These are phyloP conservation scores for Neodon shergylaensis DNA, from an alignment of 2,113 vertebrate species.

Conservation along the genomic window DNA sequence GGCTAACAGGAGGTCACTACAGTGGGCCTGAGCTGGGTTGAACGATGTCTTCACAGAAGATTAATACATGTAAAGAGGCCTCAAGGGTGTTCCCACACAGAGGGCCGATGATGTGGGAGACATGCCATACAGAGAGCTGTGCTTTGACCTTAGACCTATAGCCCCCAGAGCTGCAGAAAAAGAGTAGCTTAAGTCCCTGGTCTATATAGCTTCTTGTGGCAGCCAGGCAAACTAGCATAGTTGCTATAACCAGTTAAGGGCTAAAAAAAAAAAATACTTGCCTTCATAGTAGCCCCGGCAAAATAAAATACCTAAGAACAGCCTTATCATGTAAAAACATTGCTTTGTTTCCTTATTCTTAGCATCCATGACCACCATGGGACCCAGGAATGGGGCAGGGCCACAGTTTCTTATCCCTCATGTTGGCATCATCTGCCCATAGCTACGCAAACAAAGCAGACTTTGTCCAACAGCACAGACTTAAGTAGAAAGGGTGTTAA, in stretches of 20 bases:
- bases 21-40: background rate
- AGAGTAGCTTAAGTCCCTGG: background rate
- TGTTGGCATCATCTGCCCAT: background rate
- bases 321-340: background rate
- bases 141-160: background rate
- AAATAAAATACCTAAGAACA: slow-evolving; percentile 14
- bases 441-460: background rate
- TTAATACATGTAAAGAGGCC: background rate
- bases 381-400: background rate
- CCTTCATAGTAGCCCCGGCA: background rate
- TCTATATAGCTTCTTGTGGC: background rate
- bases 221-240: background rate
- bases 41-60: background rate
- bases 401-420: background rate
- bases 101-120: background rate
- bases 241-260: background rate
- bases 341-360: background rate
- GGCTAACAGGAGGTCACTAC: background rate
- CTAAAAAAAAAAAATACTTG: background rate
- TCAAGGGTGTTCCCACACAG: background rate
- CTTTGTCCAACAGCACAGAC: background rate
- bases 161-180: background rate
- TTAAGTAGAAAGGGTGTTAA: background rate
- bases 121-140: background rate
- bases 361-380: background rate